These are phyloP conservation scores for Microcebus murinus DNA, from an alignment of 2,113 vertebrate species.

Conservation along the genomic window DNA sequence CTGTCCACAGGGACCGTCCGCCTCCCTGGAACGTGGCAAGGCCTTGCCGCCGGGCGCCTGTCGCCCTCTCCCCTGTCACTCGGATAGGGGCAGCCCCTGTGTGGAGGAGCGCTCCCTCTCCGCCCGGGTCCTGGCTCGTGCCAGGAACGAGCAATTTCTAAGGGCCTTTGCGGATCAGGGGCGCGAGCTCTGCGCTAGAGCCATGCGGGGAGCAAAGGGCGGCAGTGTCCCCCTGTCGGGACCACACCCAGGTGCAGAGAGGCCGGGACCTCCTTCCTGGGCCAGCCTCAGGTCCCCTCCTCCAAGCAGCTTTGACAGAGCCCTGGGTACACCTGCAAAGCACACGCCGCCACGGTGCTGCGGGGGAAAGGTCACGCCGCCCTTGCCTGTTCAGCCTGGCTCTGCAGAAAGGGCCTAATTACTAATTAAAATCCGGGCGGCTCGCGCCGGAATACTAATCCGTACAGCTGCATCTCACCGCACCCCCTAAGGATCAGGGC, in stretches of 20 bases:
- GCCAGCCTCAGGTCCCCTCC: fast-evolving
- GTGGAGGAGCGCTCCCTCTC: fast-evolving
- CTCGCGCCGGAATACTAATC: slow-evolving; percentile 71
- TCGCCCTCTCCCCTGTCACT: background rate
- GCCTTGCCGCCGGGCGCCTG: fast-evolving
- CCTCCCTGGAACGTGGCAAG: background rate
- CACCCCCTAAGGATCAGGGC: background rate
- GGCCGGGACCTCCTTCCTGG: fast-evolving
- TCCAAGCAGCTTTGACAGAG: background rate
- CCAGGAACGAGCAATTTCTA: fast-evolving
- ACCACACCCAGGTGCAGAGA: fast-evolving
- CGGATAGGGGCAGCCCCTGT: background rate
- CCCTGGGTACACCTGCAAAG: fast-evolving
- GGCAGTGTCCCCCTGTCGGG: fast-evolving
- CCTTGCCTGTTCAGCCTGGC: background rate
- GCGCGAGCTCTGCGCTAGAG: fast-evolving
- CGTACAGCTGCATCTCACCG: background rate
- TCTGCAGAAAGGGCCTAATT: slow-evolving; percentile 56
- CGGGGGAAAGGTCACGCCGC: slow-evolving; percentile 47
- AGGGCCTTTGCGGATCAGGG: no score
- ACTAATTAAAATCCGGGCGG: slow-evolving; percentile 70
- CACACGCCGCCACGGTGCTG: fast-evolving
- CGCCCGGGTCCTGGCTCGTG: fast-evolving
- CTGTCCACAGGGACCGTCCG: fast-evolving
- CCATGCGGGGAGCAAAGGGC: background rate